Conservation (phyloP, 2,888 invertebrate species). For the Lymantria dispar region DNA sequence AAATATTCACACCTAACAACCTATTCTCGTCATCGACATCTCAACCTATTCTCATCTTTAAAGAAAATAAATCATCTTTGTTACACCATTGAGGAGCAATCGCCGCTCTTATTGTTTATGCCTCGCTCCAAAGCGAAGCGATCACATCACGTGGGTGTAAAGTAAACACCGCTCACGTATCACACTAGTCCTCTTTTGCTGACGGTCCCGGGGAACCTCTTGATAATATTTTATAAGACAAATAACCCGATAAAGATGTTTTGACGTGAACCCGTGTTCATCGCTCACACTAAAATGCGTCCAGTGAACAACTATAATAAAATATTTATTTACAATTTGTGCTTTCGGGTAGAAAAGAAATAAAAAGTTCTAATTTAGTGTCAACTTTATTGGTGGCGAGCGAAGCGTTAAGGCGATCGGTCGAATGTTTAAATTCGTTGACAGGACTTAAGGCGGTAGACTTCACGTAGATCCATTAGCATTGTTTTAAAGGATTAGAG, state of each 20-base stretch:
- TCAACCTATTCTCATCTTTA: conserved; percentile 47
- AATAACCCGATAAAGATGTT: conserved; percentile 83
- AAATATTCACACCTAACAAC: conserved; percentile 57
- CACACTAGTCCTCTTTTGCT: conserved; percentile 78
- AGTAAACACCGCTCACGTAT: conserved; percentile 77
- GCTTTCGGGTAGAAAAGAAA: conserved; percentile 66
- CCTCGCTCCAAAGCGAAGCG: conserved; percentile 70
- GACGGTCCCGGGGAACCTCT: conserved; percentile 79
- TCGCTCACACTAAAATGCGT: conserved; percentile 81
- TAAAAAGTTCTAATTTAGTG: conserved; percentile 76
- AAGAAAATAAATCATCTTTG: conserved; percentile 76
- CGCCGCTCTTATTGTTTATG: conserved; percentile 79
- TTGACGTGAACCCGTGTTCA: conserved; percentile 82
- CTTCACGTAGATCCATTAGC: conserved; percentile 78
- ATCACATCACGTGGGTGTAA: conserved; percentile 77
- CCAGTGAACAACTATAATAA: conserved; percentile 78
- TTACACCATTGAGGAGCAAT: conserved; percentile 75
- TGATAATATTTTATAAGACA: conserved; percentile 83
- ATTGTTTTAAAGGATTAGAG: conserved; percentile 81
- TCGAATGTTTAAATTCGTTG: conserved; percentile 66
- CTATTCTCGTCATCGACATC: conserved; percentile 58
- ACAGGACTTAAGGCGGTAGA: conserved; percentile 70
- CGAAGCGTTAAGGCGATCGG: conserved; percentile 75
- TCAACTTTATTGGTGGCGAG: conserved; percentile 77
- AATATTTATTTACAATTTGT: conserved; percentile 78